Percentiles rank a stretch among this genome's conserved stretches.
phyloP scores from a whole-genome alignment of 2,113 vertebrate species.

The Setophaga coronata region DNA sequence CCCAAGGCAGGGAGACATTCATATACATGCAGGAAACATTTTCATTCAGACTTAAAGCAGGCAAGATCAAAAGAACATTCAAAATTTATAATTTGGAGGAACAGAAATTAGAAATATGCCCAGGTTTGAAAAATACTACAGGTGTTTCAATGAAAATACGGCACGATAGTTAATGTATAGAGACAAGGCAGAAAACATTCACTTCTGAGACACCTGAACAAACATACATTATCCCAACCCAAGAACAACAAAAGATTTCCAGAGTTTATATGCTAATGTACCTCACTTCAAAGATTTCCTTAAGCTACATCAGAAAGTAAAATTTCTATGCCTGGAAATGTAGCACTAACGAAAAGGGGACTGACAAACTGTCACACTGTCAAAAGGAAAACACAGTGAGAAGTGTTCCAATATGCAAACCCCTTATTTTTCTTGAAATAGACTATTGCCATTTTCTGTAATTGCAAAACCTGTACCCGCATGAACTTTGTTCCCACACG shows the following conservation, averaged over 20 bases:
- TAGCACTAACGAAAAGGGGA: not conserved
- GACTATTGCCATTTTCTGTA: not conserved
- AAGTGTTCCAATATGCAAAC: not conserved
- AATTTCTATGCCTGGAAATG: not conserved
- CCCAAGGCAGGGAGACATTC: not conserved
- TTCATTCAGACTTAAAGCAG: not conserved
- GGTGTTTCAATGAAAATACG: not conserved
- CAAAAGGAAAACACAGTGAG: not conserved
- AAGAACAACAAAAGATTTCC: not conserved
- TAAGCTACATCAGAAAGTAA: not conserved
- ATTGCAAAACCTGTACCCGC: not conserved
- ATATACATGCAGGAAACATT: not conserved
- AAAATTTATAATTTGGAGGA: not conserved
- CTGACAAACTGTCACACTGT: not conserved
- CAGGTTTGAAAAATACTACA: not conserved
- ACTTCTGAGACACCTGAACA: slow-evolving; percentile 34
- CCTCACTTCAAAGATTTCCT: slow-evolving; percentile 29
- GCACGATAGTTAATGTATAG: not conserved
- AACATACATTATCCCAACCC: not conserved
- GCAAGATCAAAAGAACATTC: not conserved
- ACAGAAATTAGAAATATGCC: not conserved
- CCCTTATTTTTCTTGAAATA: not conserved
- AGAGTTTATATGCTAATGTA: slow-evolving; percentile 25
- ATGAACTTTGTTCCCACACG: not conserved
- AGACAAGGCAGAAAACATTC: not conserved